Evolutionary conservation across 2,113 vertebrate genomes (phyloP), one percentile per base, ranked within the genome.

Genomic region (Boleophthalmus pectinirostris): DNA sequence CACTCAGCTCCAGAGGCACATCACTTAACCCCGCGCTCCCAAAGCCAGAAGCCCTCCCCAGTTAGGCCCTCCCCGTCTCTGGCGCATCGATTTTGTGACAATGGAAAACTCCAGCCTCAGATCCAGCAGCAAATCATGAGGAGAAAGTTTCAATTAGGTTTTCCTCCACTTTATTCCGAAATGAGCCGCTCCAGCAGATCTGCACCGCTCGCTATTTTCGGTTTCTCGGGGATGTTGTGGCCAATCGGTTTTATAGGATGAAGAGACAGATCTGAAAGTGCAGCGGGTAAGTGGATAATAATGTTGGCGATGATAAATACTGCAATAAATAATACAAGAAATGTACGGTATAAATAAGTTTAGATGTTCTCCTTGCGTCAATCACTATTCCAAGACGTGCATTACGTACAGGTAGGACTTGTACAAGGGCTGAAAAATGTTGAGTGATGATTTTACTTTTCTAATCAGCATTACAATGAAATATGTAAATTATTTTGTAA

Each of bases 71-170:
- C 87, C 84, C 88, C 83, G 87, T 91, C 90, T 88, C 82, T 83
- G 80, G 80, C 74, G 91, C 74, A 96, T 97, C 90, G 96, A 97
- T 97, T 98, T 96, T 96, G 92, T 96, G 95, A 96, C 96, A 95
- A 94, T 93, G 93, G 91, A 93, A 95, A 94, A 20, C 93, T 90
- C 89, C 89, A 86, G 93, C 94, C 91, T 95, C 95, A 96, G 93
- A 86, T 21, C 3, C 91, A 93, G 92, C 66, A 1, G 91, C 63
- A 57, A 84, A 75, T 91, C 90, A 91, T 80, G 45, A 72, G 90
- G 87, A 91, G 91, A 93, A 95, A 86, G 78, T 95, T 96, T 96
- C 95, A 96, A 95, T 97, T 96, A 95, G 92, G 20, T 82, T 91
- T 93, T 88, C 69, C 29, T 64, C 15, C 63, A 47, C 51, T 73